phyloP scores from a whole-genome alignment of 2,888 invertebrate genomes.

The Drepanosiphum platanoidis region DNA sequence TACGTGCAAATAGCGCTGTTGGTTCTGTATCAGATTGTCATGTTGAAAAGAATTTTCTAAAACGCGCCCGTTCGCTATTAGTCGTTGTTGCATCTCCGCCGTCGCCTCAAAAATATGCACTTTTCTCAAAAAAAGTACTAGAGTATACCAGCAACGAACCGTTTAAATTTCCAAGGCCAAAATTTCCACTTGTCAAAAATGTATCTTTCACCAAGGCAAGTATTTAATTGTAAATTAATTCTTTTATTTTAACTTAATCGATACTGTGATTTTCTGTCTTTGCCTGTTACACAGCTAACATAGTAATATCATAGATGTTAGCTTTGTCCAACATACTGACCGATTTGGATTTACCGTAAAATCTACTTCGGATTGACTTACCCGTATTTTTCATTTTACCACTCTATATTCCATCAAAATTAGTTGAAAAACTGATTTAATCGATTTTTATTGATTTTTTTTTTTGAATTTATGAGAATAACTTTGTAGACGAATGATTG shows the following conservation, averaged over 20 bases:
- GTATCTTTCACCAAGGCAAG: constrained; percentile 67
- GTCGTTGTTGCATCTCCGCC: constrained; percentile 92
- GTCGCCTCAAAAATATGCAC: constrained; percentile 73
- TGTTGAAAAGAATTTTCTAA: constrained; percentile 74
- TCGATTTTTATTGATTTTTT: background rate
- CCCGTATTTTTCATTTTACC: too few relatives aligned
- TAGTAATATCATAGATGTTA: too few relatives aligned
- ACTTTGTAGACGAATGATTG: too few relatives aligned
- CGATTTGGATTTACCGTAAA: too few relatives aligned
- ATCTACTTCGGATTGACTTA: too few relatives aligned
- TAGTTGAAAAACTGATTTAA: too few relatives aligned
- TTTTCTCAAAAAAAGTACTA: constrained; percentile 83
- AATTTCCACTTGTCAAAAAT: constrained; percentile 71
- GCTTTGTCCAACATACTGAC: too few relatives aligned
- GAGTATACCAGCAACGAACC: constrained; percentile 82
- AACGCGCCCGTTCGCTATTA: constrained; percentile 82
- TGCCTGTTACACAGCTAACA: too few relatives aligned
- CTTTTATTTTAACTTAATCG: too few relatives aligned
- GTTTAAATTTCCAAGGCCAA: constrained; percentile 80
- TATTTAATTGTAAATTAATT: too few relatives aligned
- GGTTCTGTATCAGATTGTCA: constrained; percentile 69
- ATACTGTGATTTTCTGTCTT: too few relatives aligned
- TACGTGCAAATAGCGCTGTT: background rate
- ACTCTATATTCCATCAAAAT: too few relatives aligned
- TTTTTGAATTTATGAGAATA: background rate